Evolutionary conservation across 2,113 vertebrate species (phyloP).

Genomic region (Heloderma charlesbogerti): DNA sequence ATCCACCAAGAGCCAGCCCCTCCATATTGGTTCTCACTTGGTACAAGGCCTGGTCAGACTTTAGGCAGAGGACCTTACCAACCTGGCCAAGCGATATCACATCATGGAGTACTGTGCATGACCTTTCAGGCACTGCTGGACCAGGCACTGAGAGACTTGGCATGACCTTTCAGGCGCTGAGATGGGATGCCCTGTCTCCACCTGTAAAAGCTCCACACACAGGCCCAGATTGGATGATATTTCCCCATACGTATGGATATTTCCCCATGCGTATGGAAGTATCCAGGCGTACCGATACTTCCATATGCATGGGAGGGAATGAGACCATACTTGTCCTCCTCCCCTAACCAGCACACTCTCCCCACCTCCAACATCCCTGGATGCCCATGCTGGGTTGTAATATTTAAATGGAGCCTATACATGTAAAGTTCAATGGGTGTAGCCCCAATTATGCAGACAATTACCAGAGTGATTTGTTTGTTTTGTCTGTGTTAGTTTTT

Average conservation of each 20-base stretch:
- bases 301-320: too few species aligned
- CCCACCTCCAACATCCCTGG: background rate
- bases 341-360: too few species aligned
- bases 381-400: too few species aligned
- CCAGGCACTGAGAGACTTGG: too few species aligned
- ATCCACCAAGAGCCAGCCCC: background rate
- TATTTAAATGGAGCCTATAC: background rate
- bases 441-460: background rate
- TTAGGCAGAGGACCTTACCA: background rate
- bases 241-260: too few species aligned
- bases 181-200: background rate
- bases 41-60: background rate
- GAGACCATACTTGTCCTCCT: too few species aligned
- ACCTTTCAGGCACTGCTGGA: background rate
- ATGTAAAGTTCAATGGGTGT: background rate
- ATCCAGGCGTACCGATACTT: too few species aligned
- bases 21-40: background rate
- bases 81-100: background rate
- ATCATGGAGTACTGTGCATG: background rate
- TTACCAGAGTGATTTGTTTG: background rate
- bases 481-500: background rate
- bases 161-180: background rate
- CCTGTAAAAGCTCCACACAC: background rate
- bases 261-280: too few species aligned
- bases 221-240: background rate